Evolutionary conservation across 2,888 invertebrate species (phyloP).

Genomic region (Serripes groenlandicus): DNA sequence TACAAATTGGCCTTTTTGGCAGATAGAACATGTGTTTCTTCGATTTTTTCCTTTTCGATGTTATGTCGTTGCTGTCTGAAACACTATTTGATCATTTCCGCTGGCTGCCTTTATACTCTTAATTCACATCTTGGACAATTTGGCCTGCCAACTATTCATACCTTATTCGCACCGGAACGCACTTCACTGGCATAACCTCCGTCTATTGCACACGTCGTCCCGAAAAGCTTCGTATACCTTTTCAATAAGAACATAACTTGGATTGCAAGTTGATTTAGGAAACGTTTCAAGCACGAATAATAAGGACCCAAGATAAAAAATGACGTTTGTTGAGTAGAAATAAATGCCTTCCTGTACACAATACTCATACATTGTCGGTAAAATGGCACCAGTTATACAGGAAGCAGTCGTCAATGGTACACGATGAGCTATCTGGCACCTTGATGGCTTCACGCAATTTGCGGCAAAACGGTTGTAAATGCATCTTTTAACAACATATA

Average conservation of each 20-base stretch:
- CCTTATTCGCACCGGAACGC: conserved; percentile 1
- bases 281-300: conserved; percentile 18
- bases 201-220: neutral
- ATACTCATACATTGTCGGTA: conserved; percentile 30
- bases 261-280: too few relatives aligned
- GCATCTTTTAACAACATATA: too few relatives aligned
- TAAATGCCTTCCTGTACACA: conserved; percentile 17
- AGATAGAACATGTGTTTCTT: too few relatives aligned
- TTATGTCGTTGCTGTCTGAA: too few relatives aligned
- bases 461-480: too few relatives aligned
- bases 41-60: too few relatives aligned
- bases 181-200: neutral
- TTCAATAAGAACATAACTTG: conserved; percentile 5
- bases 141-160: conserved; percentile 35
- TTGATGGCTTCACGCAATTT: too few relatives aligned
- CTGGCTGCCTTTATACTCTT: conserved; percentile 21
- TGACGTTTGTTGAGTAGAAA: conserved; percentile 23
- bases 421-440: too few relatives aligned
- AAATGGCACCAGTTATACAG: conserved; percentile 12
- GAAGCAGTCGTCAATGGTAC: neutral
- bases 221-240: conserved; percentile 9
- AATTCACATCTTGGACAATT: conserved; percentile 20
- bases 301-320: conserved; percentile 39
- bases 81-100: too few relatives aligned
- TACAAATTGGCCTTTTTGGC: too few relatives aligned